phyloP scores from a whole-genome alignment of 2,113 vertebrate species.

The Takifugu bimaculatus region DNA sequence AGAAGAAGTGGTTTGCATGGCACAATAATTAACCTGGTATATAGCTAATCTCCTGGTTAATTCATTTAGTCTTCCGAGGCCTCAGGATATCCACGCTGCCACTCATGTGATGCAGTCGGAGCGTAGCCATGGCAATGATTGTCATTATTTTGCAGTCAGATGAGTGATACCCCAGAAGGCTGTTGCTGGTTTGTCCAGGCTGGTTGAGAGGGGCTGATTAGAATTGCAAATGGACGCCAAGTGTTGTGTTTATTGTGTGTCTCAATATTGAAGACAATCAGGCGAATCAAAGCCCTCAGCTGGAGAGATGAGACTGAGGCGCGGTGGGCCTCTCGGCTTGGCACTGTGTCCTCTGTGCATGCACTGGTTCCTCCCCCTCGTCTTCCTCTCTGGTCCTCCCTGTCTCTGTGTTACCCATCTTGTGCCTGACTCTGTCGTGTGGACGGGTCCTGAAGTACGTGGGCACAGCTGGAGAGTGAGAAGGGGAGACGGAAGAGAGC shows the following conservation, averaged over 20 bases:
- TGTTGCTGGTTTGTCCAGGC: constrained; percentile 67
- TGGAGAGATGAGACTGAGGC: constrained; percentile 69
- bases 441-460: constrained; percentile 55
- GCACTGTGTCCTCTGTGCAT: constrained; percentile 55
- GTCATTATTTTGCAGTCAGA: constrained; percentile 74
- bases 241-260: constrained; percentile 77
- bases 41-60: constrained; percentile 68
- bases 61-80: constrained; percentile 67
- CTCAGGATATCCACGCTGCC: constrained; percentile 66
- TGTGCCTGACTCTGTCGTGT: constrained; percentile 5
- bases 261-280: constrained; percentile 77
- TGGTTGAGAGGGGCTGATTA: constrained; percentile 70
- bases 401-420: constrained; percentile 5
- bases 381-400: neutral
- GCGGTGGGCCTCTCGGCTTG: constrained; percentile 70
- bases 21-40: constrained; percentile 70
- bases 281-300: constrained; percentile 74
- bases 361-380: neutral
- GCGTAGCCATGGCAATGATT: constrained; percentile 75
- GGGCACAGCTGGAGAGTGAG: constrained; percentile 61
- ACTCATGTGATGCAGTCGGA: constrained; percentile 55
- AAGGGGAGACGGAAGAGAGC: constrained; percentile 37
- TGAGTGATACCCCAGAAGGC: constrained; percentile 74
- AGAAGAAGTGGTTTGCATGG: constrained; percentile 45
- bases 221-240: constrained; percentile 73